Evolutionary conservation across 2,888 invertebrate species (phyloP), one percentile per base, ranked within the genome.

Genomic region (Amiota minor): DNA sequence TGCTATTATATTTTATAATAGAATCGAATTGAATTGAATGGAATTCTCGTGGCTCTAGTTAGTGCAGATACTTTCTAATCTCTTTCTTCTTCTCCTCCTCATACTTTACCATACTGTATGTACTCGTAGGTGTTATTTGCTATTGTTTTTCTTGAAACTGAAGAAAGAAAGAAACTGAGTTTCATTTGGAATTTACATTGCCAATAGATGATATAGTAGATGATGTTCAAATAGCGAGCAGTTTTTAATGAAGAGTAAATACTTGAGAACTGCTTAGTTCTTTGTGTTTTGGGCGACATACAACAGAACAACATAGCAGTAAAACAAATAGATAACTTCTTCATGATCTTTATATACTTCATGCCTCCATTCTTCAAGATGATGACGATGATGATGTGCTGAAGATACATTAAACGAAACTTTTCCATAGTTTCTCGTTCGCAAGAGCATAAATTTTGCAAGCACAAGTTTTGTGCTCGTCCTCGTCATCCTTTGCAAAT

Each of bases 391-490:
- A 35, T 35, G 35, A 35, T 35, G 35, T 35, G 35, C 35, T 35
- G 35, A 35, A 35, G 35, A 6, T 35, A 35, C 35, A 35, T 35
- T 35, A 35, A 35, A 35, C 35, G 2, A 35, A 35, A 35, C 35
- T 35, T 35, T 35, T 35, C 6, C 35, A 35, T 35, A 35, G 4
- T 35, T 35, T 18, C 14, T 68, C 18, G 55, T 61, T 47, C 83
- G 45, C 79, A 83, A 82, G 79, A 85, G 84, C 80, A 85, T 83
- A 84, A 80, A 83, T 85, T 85, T 85, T 16, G 23, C 35, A 53
- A 64, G 71, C 71, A 64, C 50, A 71, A 62, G 50, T 50, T 23
- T 45, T 47, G 46, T 10, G 65, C 45, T 35, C 47, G n/a, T 46
- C 16, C 3, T 20, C n/a, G 62, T 65, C 6, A 10, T 20, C 47